Conservation (phyloP, 1,140 invertebrate genomes). For the Limonius californicus region DNA sequence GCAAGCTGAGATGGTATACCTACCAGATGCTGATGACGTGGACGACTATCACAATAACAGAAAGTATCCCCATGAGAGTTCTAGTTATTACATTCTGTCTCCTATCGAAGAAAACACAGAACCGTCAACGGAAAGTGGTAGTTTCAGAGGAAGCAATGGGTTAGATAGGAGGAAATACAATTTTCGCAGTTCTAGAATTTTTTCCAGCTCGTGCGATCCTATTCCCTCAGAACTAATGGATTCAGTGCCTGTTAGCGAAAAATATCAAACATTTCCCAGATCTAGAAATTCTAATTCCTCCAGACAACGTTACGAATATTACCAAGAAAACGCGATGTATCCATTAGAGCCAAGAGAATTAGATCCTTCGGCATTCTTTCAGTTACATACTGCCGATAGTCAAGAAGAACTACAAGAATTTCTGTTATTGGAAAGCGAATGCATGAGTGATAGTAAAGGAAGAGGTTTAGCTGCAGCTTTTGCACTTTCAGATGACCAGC, state of each 20-base stretch:
- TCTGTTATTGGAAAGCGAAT: slow-evolving; percentile 60
- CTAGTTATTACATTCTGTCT: slow-evolving; percentile 45
- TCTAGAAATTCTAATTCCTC: slow-evolving; percentile 38
- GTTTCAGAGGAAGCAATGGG: slow-evolving; percentile 40
- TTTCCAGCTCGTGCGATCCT: slow-evolving; percentile 41
- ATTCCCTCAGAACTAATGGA: slow-evolving; percentile 34
- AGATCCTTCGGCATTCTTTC: slow-evolving; percentile 55
- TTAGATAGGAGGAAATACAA: slow-evolving; percentile 29
- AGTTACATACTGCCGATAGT: slow-evolving; percentile 58
- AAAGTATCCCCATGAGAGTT: background rate
- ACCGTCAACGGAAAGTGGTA: slow-evolving; percentile 50
- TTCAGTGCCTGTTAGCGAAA: slow-evolving; percentile 36
- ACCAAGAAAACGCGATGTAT: slow-evolving; percentile 44
- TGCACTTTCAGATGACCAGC: slow-evolving; percentile 21
- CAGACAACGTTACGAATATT: slow-evolving; percentile 27
- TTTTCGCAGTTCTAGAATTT: slow-evolving; percentile 23
- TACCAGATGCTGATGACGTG: background rate
- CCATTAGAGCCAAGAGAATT: slow-evolving; percentile 58
- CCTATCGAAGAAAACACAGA: slow-evolving; percentile 60
- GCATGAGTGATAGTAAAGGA: slow-evolving; percentile 52
- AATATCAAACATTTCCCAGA: slow-evolving; percentile 56
- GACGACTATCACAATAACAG: background rate
- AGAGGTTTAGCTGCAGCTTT: slow-evolving; percentile 51
- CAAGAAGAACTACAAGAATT: slow-evolving; percentile 65
- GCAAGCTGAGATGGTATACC: background rate